Percentiles rank a stretch among this genome's conserved stretches.
phyloP scores from a whole-genome alignment of 2,797 vertebrate species.

The Salarias fasciatus region DNA sequence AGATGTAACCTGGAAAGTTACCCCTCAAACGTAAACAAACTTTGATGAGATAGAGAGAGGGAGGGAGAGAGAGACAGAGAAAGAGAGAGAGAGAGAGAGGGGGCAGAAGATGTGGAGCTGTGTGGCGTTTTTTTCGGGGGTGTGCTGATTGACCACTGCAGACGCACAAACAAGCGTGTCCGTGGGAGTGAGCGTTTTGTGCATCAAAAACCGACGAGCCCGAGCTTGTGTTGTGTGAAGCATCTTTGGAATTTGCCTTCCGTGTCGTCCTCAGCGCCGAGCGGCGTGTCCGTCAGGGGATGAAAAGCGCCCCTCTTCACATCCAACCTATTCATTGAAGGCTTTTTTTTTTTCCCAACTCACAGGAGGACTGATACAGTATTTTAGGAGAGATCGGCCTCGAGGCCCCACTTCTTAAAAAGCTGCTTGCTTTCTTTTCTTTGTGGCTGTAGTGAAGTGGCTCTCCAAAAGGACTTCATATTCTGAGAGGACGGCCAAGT shows the following conservation, averaged over 20 bases:
- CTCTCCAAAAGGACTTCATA: slow-evolving; percentile 37
- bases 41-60: slow-evolving; percentile 52
- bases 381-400: slow-evolving; percentile 39
- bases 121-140: slow-evolving; percentile 23
- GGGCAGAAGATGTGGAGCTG: slow-evolving; percentile 40
- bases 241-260: slow-evolving; percentile 78
- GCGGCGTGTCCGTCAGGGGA: slow-evolving; percentile 34
- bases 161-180: slow-evolving; percentile 33
- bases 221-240: slow-evolving; percentile 69
- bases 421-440: slow-evolving; percentile 47
- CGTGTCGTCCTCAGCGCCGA: slow-evolving; percentile 33
- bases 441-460: slow-evolving; percentile 41
- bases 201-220: slow-evolving; percentile 63
- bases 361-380: slow-evolving; percentile 52
- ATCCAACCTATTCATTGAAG: slow-evolving; percentile 44
- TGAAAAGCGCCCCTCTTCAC: slow-evolving; percentile 44
- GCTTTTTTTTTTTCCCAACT: slow-evolving; percentile 11
- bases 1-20: slow-evolving; percentile 68
- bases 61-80: slow-evolving; percentile 23
- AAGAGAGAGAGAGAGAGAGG: slow-evolving; percentile 29
- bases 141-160: slow-evolving; percentile 49
- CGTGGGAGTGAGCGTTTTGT: slow-evolving; percentile 54
- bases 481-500: slow-evolving; percentile 12
- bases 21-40: slow-evolving; percentile 74
- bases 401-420: slow-evolving; percentile 39